Conservation (phyloP, 2,888 invertebrate species). For the Drosophila mimica region DNA sequence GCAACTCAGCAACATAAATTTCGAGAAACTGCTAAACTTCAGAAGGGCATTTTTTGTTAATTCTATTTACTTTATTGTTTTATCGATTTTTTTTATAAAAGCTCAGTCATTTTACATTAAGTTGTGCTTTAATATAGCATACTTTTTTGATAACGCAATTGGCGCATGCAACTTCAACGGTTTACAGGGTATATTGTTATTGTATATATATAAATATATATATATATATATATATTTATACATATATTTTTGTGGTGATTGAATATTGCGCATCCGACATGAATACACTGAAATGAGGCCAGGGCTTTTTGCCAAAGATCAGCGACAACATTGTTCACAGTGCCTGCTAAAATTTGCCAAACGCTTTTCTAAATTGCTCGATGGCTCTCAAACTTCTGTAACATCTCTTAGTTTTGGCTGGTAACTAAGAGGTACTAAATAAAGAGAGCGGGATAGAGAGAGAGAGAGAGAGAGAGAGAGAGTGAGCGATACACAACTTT, state of each 20-base stretch:
- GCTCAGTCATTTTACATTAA: background rate
- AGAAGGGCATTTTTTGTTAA: background rate
- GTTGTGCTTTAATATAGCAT: constrained; percentile 37
- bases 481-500: constrained; percentile 15
- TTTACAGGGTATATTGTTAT: constrained; percentile 36
- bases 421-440: background rate
- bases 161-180: background rate
- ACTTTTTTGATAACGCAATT: constrained; percentile 40
- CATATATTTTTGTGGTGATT: background rate
- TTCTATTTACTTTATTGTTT: background rate
- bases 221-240: too few relatives aligned
- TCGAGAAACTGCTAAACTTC: background rate
- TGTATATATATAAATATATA: background rate
- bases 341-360: background rate
- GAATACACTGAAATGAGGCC: constrained; percentile 34
- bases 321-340: constrained; percentile 24
- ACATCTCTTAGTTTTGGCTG: background rate
- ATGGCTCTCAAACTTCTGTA: background rate
- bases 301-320: constrained; percentile 47
- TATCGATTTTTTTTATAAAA: background rate
- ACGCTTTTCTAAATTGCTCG: background rate
- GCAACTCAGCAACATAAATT: background rate
- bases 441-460: constrained; percentile 2
- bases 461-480: constrained; percentile 7
- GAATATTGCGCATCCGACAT: constrained; percentile 46